Conservation (phyloP, 1,140 invertebrate genomes). For the Ceratitis capitata region DNA sequence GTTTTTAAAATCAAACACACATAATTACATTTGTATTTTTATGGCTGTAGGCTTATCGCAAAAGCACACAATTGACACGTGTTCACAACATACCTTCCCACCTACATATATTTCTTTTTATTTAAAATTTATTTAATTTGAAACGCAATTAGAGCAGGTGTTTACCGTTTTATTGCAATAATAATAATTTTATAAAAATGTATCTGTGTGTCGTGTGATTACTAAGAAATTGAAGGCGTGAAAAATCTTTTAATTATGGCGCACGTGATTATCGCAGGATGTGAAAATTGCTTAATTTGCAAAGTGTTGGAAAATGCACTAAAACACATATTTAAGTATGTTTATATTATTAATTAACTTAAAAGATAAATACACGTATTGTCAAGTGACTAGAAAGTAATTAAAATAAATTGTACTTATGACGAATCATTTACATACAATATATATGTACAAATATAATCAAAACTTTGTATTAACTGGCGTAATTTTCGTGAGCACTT, state of each 20-base stretch:
- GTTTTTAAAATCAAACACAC: neutral
- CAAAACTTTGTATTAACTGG: neutral
- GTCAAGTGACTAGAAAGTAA: neutral
- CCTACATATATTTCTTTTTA: neutral
- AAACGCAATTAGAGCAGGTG: neutral
- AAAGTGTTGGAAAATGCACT: neutral
- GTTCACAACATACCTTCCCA: neutral
- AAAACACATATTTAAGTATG: neutral
- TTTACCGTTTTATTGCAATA: neutral
- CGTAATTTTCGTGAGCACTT: neutral
- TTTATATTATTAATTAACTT: neutral
- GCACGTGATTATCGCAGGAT: neutral
- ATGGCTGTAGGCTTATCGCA: neutral
- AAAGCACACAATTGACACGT: neutral
- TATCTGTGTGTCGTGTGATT: neutral
- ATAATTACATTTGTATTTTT: neutral
- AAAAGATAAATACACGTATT: neutral
- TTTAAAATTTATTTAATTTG: too few species aligned
- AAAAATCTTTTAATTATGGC: neutral
- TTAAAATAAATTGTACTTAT: neutral
- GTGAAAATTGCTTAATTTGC: neutral
- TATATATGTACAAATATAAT: too few species aligned
- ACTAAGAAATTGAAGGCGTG: neutral
- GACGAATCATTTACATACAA: neutral
- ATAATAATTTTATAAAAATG: neutral